Percentiles rank a stretch among this genome's conserved stretches.
Conservation (phyloP, 1,140 invertebrate genomes). For the Chelonus insularis region DNA sequence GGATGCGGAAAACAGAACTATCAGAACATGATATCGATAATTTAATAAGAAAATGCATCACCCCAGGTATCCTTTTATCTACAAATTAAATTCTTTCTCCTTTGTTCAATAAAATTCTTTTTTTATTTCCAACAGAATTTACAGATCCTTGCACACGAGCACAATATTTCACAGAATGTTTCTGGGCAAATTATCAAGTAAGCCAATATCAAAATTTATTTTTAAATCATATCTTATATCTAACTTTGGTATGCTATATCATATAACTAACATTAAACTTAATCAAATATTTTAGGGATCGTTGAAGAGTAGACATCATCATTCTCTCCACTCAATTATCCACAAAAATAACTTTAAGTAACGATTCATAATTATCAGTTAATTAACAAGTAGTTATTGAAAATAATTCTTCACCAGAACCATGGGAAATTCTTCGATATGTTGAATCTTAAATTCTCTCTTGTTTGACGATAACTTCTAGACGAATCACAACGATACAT, state of each 20-base stretch:
- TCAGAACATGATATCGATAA: constrained; percentile 8
- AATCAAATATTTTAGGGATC: constrained; percentile 9
- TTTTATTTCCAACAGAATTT: constrained; percentile 15
- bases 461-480: not conserved
- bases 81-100: not conserved
- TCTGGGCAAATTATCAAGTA: constrained; percentile 31
- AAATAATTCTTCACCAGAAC: not conserved
- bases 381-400: no score
- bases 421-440: no score
- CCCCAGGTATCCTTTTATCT: constrained; percentile 26
- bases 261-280: no score
- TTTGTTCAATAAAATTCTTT: not conserved
- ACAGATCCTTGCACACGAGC: constrained; percentile 29
- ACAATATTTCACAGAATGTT: constrained; percentile 28
- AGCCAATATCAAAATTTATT: no score
- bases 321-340: not conserved
- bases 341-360: not conserved
- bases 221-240: no score
- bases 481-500: constrained; percentile 77
- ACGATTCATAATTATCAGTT: not conserved
- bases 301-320: not conserved
- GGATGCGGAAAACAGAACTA: constrained; percentile 19
- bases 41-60: constrained; percentile 25
- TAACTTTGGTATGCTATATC: no score
- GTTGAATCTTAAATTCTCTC: not conserved